Conservation (phyloP, 2,888 invertebrate genomes). For the Cenopis cana region DNA sequence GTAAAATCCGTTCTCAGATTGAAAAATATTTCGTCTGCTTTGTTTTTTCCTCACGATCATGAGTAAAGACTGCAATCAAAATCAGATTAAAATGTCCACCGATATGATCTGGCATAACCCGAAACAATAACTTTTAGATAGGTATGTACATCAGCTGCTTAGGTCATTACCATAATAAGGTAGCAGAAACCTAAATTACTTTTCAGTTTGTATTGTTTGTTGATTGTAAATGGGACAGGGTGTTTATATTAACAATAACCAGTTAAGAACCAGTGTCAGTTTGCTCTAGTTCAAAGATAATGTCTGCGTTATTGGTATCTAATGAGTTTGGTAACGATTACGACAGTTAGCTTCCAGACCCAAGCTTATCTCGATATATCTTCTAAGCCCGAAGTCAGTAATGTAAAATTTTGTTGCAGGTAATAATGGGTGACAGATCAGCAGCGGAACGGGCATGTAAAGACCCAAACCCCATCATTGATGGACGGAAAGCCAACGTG, state of each 20-base stretch:
- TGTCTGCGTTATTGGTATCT: too few species aligned
- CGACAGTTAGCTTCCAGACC: neutral
- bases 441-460: slow-evolving; percentile 98
- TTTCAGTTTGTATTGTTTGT: too few species aligned
- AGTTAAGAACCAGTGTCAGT: too few species aligned
- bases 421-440: slow-evolving; percentile 98
- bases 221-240: too few species aligned
- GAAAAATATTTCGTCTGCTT: too few species aligned
- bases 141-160: too few species aligned
- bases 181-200: too few species aligned
- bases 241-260: too few species aligned
- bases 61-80: neutral
- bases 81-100: neutral
- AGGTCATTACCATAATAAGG: too few species aligned
- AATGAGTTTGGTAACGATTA: neutral
- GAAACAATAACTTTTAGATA: too few species aligned
- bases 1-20: neutral
- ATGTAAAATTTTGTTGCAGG: slow-evolving; percentile 86
- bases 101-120: neutral
- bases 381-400: neutral
- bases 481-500: slow-evolving; percentile 99
- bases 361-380: neutral
- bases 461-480: slow-evolving; percentile 99
- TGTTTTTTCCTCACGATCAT: neutral
- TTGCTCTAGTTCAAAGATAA: too few species aligned